phyloP scores from a whole-genome alignment of 2,113 vertebrate species.

The Setophaga coronata region DNA sequence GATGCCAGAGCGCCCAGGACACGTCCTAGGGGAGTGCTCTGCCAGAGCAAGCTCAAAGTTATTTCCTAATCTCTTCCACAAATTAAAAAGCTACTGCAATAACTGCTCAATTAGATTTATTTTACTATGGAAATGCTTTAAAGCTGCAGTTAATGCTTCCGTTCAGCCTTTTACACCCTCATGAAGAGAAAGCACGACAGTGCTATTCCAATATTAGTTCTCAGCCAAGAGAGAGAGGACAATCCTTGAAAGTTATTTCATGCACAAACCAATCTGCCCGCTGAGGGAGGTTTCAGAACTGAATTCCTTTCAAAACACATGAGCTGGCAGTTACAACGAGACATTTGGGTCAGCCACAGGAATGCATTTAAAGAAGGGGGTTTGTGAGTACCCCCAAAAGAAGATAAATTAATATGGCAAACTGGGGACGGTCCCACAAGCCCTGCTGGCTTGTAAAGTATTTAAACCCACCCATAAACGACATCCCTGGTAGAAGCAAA shows the following conservation, averaged over 20 bases:
- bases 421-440: neutral
- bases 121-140: slow-evolving; percentile 66
- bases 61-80: slow-evolving; percentile 70
- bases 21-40: slow-evolving; percentile 34
- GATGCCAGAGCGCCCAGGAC: slow-evolving; percentile 25
- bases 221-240: slow-evolving; percentile 26
- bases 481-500: neutral
- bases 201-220: neutral
- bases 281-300: neutral
- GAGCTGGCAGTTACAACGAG: neutral
- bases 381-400: neutral
- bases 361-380: slow-evolving; percentile 32
- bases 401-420: neutral
- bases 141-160: slow-evolving; percentile 53
- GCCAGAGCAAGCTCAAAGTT: slow-evolving; percentile 62
- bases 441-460: neutral
- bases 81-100: slow-evolving; percentile 70
- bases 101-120: slow-evolving; percentile 70
- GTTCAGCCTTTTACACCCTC: slow-evolving; percentile 46
- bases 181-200: neutral
- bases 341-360: neutral
- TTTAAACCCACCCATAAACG: neutral
- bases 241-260: neutral
- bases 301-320: slow-evolving; percentile 8
- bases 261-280: neutral